Evolutionary conservation across 2,797 vertebrate species (phyloP).

Genomic region (Phalloptychus januarius): DNA sequence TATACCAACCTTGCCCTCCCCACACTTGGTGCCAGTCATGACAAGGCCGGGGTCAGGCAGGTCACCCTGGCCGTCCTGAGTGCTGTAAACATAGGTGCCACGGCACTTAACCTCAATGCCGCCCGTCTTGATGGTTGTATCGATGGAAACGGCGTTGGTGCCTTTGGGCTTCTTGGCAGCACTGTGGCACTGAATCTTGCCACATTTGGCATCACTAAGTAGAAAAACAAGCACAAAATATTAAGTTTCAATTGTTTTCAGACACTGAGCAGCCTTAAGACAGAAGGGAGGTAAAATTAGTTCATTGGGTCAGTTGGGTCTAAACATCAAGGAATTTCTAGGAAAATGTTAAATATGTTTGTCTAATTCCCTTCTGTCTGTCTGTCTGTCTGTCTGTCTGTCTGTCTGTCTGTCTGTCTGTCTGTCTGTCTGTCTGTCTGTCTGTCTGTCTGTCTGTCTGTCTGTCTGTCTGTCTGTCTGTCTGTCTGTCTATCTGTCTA

Average conservation of each 20-base stretch:
- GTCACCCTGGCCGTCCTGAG: constrained; percentile 85
- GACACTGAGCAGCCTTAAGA: not conserved
- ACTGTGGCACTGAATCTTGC: constrained; percentile 95
- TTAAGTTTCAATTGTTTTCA: not conserved
- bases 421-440: too few species aligned
- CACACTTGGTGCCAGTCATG: constrained; percentile 92
- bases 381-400: too few species aligned
- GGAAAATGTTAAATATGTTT: too few species aligned
- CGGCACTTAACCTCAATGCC: constrained; percentile 88
- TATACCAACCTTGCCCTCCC: constrained; percentile 86
- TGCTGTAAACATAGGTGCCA: constrained; percentile 87
- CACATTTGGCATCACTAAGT: constrained; percentile 90
- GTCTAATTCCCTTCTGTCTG: too few species aligned
- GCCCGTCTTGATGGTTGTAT: constrained; percentile 86
- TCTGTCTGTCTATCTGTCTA: too few species aligned
- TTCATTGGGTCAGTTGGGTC: not conserved
- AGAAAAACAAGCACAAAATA: constrained; percentile 2
- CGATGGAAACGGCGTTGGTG: constrained; percentile 86
- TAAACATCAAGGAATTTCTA: not conserved
- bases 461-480: too few species aligned
- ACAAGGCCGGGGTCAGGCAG: constrained; percentile 89
- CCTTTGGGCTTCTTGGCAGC: constrained; percentile 87
- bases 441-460: too few species aligned
- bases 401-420: too few species aligned
- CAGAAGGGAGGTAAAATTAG: not conserved